These are phyloP conservation scores for Drosophila arizonae DNA, from an alignment of 1,140 invertebrate genomes.

Conservation along the genomic window DNA sequence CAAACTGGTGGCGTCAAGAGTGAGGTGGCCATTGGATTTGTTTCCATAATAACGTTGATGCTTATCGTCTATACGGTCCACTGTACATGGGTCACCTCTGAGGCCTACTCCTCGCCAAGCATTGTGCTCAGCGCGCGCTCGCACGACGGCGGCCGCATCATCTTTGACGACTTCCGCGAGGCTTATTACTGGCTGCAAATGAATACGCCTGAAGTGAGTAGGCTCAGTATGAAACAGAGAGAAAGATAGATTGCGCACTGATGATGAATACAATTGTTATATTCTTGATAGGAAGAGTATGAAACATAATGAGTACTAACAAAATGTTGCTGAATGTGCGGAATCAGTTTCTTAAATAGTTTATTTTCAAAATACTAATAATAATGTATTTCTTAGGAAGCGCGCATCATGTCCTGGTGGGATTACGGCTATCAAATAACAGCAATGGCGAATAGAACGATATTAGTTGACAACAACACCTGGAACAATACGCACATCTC, in stretches of 20 bases:
- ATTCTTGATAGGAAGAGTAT: constrained; percentile 80
- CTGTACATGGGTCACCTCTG: constrained; percentile 99
- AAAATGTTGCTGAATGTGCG: constrained; percentile 51
- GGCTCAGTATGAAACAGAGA: background rate
- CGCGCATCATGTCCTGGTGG: constrained; percentile 99
- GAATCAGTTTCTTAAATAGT: background rate
- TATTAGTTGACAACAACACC: constrained; percentile 99
- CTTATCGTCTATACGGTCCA: constrained; percentile 97
- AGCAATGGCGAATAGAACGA: constrained; percentile 99
- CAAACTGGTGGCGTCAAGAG: constrained; percentile 93
- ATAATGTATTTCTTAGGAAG: constrained; percentile 85
- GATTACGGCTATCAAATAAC: constrained; percentile 99
- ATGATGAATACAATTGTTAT: constrained; percentile 65
- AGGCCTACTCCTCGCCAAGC: constrained; percentile 98
- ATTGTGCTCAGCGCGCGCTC: constrained; percentile 98
- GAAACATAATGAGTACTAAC: constrained; percentile 80
- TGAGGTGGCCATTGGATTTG: constrained; percentile 94
- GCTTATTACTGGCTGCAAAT: constrained; percentile 99
- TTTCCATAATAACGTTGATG: constrained; percentile 92
- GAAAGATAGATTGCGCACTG: background rate
- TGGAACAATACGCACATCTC: constrained; percentile 99
- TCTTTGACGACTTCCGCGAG: constrained; percentile 98
- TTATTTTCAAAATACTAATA: background rate
- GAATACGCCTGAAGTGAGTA: constrained; percentile 93
- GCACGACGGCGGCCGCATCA: constrained; percentile 96